Conservation (phyloP, 2,113 vertebrate species). For the Ciconia stormi region DNA sequence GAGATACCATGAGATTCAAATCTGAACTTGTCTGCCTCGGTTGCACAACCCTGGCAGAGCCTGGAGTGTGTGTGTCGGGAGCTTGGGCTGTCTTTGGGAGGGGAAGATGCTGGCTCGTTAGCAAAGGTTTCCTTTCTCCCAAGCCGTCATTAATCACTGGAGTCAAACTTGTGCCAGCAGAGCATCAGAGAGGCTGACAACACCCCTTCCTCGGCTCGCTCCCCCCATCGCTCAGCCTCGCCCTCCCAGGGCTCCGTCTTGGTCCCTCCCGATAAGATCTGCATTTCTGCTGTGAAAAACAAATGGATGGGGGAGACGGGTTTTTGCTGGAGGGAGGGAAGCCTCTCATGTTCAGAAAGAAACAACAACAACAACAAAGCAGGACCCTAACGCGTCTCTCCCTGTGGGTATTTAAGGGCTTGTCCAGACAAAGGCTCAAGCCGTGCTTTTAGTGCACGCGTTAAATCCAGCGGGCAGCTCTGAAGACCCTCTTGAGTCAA, state of each 20-base stretch:
- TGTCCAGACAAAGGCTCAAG: not conserved
- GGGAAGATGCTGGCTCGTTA: not conserved
- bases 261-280: not conserved
- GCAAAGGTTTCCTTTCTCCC: conserved; percentile 48
- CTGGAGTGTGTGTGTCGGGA: not conserved
- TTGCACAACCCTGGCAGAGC: not conserved
- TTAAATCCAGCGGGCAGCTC: not conserved
- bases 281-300: not conserved
- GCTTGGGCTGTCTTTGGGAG: not conserved
- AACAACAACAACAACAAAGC: not conserved
- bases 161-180: not conserved
- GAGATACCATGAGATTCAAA: not conserved
- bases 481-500: not conserved
- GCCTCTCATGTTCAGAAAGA: not conserved
- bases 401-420: not conserved
- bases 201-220: not conserved
- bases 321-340: not conserved
- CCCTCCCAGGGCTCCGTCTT: not conserved
- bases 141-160: conserved; percentile 2
- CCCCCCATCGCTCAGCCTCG: not conserved
- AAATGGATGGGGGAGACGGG: not conserved
- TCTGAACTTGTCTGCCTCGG: not conserved
- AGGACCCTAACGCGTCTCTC: not conserved
- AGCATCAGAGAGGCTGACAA: not conserved
- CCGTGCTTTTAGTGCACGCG: not conserved